These are phyloP conservation scores for Silurus aristotelis DNA, from an alignment of 2,797 vertebrate genomes.

Conservation along the genomic window DNA sequence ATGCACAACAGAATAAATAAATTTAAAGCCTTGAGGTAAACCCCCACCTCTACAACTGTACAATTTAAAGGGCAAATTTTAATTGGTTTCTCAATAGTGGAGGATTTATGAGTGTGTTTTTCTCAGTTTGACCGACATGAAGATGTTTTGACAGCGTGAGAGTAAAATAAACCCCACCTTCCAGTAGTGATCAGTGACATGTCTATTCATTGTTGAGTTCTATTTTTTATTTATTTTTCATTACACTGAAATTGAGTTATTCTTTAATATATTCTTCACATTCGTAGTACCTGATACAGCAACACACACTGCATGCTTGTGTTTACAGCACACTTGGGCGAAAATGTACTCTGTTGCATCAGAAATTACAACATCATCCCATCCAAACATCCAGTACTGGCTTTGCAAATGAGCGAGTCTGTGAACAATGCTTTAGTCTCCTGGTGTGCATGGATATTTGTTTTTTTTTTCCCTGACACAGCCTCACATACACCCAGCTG, in stretches of 20 bases:
- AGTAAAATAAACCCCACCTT: neutral
- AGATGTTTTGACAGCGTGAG: neutral
- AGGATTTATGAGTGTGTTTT: neutral
- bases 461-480: neutral
- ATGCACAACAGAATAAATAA: neutral
- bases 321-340: neutral
- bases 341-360: slow-evolving; percentile 27
- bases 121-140: neutral
- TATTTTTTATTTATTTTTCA: neutral
- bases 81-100: neutral
- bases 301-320: neutral
- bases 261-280: neutral
- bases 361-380: slow-evolving; percentile 16
- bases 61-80: neutral
- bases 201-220: neutral
- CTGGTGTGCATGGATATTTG: neutral
- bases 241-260: neutral
- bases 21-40: neutral
- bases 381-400: neutral
- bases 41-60: neutral
- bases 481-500: slow-evolving; percentile 14
- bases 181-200: neutral
- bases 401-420: neutral
- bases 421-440: neutral
- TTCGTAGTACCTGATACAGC: neutral